Conservation (phyloP, 2,113 vertebrate species). For the Nothobranchius kuhntae region DNA sequence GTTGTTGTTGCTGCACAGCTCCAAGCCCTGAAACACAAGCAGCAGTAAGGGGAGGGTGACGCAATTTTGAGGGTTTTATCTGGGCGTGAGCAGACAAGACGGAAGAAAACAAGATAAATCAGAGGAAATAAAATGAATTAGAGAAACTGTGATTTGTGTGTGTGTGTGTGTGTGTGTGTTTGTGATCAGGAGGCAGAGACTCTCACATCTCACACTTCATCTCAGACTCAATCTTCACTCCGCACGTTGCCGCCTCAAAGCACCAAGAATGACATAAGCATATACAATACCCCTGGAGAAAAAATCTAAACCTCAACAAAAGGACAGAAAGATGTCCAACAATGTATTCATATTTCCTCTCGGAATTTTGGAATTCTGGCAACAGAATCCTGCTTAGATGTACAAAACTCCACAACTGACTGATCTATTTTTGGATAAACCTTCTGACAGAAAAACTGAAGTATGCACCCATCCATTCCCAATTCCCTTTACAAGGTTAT, state of each 20-base stretch:
- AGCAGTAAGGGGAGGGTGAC: slow-evolving; percentile 29
- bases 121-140: slow-evolving; percentile 64
- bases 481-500: too few relatives aligned
- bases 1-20: slow-evolving; percentile 10
- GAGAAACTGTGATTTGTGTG: background rate
- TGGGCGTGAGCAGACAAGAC: slow-evolving; percentile 41
- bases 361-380: too few relatives aligned
- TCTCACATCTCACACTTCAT: slow-evolving; percentile 42
- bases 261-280: background rate
- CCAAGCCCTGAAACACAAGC: slow-evolving; percentile 32
- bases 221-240: slow-evolving; percentile 23
- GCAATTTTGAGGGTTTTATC: slow-evolving; percentile 64
- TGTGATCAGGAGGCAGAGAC: slow-evolving; percentile 37
- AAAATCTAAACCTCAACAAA: background rate
- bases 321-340: background rate
- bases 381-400: too few relatives aligned
- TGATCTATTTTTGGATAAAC: too few relatives aligned
- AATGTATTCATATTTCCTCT: background rate
- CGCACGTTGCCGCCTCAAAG: background rate
- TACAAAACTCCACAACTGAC: too few relatives aligned
- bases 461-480: too few relatives aligned
- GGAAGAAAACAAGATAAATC: slow-evolving; percentile 44
- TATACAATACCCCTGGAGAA: background rate
- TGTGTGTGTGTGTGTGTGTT: slow-evolving; percentile 13
- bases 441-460: too few relatives aligned